Conservation (phyloP, 2,113 vertebrate species). For the Tenrec ecaudatus region DNA sequence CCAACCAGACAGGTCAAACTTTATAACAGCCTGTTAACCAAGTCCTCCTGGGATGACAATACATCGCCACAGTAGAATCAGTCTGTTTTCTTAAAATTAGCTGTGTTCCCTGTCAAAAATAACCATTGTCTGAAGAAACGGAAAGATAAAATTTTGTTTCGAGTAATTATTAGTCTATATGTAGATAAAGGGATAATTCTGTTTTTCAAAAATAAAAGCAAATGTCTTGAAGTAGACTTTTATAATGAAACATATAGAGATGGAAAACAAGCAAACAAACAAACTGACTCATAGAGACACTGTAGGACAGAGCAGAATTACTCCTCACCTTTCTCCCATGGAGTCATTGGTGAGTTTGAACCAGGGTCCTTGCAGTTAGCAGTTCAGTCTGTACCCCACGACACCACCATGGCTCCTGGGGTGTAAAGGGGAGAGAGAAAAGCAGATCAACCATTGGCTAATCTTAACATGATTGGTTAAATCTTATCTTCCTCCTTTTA, state of each 20-base stretch:
- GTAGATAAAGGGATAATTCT: background rate
- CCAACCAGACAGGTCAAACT: background rate
- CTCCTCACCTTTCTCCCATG: no score
- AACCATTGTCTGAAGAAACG: background rate
- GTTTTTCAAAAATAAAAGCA: background rate
- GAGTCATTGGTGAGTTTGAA: no score
- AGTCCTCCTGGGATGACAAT: background rate
- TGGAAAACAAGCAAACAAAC: no score
- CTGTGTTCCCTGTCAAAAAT: background rate
- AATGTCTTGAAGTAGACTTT: background rate
- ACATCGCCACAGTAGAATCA: background rate
- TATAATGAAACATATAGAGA: background rate
- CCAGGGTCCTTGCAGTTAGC: no score
- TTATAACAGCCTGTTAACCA: background rate
- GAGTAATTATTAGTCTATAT: background rate
- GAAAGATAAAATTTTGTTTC: background rate
- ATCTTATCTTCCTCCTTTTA: background rate
- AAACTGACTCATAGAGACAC: no score
- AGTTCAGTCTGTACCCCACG: no score
- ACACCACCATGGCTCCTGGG: no score
- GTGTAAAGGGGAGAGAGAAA: background rate
- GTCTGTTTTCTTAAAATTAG: constrained; percentile 11
- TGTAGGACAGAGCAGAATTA: no score
- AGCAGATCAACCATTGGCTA: background rate
- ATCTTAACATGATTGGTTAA: background rate